These are phyloP conservation scores for Choristoneura rosaceana DNA, from an alignment of 2,888 invertebrate genomes.

Conservation along the genomic window DNA sequence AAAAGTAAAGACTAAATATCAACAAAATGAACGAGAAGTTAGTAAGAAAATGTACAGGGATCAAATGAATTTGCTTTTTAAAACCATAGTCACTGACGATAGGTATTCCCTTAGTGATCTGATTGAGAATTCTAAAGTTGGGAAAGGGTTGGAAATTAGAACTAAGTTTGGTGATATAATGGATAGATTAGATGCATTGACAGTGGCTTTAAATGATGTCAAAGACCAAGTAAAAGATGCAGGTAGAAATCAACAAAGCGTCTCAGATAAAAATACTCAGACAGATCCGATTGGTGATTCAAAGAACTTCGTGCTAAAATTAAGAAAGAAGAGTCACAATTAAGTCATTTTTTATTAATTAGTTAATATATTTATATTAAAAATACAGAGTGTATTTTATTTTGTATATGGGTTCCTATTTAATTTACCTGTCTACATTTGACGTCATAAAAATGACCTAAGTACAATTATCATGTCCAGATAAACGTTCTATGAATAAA, in stretches of 20 bases:
- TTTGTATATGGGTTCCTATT: too few relatives aligned
- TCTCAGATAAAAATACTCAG: slow-evolving; percentile 39
- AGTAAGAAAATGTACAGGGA: slow-evolving; percentile 34
- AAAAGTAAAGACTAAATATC: slow-evolving; percentile 38
- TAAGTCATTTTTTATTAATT: background rate
- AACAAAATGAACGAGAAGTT: slow-evolving; percentile 33
- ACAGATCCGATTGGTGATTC: slow-evolving; percentile 17
- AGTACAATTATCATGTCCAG: too few relatives aligned
- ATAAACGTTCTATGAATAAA: too few relatives aligned
- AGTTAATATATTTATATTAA: too few relatives aligned
- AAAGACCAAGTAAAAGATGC: slow-evolving; percentile 34
- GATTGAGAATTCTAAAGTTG: slow-evolving; percentile 30
- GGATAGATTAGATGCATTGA: slow-evolving; percentile 29
- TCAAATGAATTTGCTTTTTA: slow-evolving; percentile 36
- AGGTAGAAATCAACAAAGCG: slow-evolving; percentile 30
- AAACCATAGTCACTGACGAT: slow-evolving; percentile 36
- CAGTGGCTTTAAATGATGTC: slow-evolving; percentile 27
- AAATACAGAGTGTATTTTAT: too few relatives aligned
- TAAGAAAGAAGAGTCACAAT: slow-evolving; percentile 1
- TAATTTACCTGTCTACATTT: too few relatives aligned
- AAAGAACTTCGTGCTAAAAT: slow-evolving; percentile 13
- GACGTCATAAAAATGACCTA: too few relatives aligned
- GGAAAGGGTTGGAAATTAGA: slow-evolving; percentile 23
- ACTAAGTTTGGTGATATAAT: slow-evolving; percentile 37
- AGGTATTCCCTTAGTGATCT: slow-evolving; percentile 34